A percentile compares a stretch with the other conserved stretches of the same genome.
Evolutionary conservation across 2,888 invertebrate species (phyloP).

Genomic region (Morpho achilles): DNA sequence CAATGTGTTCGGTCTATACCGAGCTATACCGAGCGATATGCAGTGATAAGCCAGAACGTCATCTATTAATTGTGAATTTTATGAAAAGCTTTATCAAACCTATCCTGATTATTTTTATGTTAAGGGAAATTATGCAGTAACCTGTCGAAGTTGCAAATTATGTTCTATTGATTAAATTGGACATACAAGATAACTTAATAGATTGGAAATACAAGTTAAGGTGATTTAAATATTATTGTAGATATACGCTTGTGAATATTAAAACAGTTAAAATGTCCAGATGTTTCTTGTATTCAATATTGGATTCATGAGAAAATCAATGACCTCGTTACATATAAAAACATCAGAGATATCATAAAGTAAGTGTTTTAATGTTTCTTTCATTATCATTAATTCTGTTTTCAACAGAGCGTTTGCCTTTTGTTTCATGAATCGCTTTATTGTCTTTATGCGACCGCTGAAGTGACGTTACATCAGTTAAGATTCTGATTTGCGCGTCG

Average conservation of each 20-base stretch:
- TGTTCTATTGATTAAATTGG: too few species aligned
- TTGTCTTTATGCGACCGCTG: constrained; percentile 67
- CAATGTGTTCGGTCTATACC: too few species aligned
- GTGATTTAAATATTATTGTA: constrained; percentile 1
- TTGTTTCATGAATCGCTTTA: constrained; percentile 60
- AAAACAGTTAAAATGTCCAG: constrained; percentile 4
- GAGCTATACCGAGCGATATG: too few species aligned
- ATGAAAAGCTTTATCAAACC: too few species aligned
- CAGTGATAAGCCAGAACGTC: too few species aligned
- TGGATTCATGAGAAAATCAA: constrained; percentile 36
- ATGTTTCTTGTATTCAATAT: constrained; percentile 6
- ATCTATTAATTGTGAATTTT: too few species aligned
- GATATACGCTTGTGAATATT: constrained; percentile 3
- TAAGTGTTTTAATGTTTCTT: constrained; percentile 48
- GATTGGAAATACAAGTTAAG: too few species aligned
- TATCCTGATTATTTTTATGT: too few species aligned
- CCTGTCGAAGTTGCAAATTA: too few species aligned
- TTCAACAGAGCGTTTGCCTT: constrained; percentile 68
- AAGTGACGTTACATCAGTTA: constrained; percentile 73
- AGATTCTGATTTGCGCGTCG: constrained; percentile 64
- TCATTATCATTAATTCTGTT: constrained; percentile 64
- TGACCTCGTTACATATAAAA: constrained; percentile 42
- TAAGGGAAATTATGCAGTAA: too few species aligned
- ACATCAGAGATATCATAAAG: constrained; percentile 40
- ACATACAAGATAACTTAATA: too few species aligned